phyloP scores from a whole-genome alignment of 2,888 invertebrate species.

The Thelaira solivaga region DNA sequence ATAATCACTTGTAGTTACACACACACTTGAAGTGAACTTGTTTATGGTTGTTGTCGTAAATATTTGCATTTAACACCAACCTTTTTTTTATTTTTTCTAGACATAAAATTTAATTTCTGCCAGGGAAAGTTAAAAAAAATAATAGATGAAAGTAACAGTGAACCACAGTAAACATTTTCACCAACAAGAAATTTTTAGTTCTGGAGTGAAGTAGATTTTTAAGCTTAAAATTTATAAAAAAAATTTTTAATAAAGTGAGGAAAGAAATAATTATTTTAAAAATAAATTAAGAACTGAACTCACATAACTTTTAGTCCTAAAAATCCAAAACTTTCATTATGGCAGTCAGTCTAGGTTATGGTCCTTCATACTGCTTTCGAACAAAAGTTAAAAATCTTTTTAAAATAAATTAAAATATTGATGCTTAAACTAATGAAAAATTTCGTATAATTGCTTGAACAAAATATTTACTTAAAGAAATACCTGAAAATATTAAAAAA shows the following conservation, averaged over 20 bases:
- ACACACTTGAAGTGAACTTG: slow-evolving; percentile 63
- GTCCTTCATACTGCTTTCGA: too few species aligned
- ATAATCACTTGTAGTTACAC: slow-evolving; percentile 10
- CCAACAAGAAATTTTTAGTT: neutral
- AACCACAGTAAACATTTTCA: neutral
- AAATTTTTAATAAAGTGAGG: neutral
- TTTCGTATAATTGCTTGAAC: too few species aligned
- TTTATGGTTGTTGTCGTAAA: slow-evolving; percentile 70
- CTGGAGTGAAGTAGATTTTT: neutral
- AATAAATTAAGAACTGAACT: too few species aligned
- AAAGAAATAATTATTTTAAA: too few species aligned
- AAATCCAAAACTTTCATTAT: too few species aligned
- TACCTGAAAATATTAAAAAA: neutral
- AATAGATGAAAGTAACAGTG: neutral
- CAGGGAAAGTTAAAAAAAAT: slow-evolving; percentile 20
- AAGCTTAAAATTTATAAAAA: neutral
- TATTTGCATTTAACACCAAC: slow-evolving; percentile 72
- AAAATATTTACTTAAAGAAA: neutral
- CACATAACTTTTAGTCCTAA: too few species aligned
- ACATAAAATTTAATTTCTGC: slow-evolving; percentile 2
- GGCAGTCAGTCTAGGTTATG: too few species aligned
- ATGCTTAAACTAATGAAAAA: too few species aligned
- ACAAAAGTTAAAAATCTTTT: too few species aligned
- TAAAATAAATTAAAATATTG: too few species aligned
- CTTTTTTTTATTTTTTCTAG: slow-evolving; percentile 17